A percentile compares a stretch with the other conserved stretches of the same genome.
Conservation (phyloP, 2,113 vertebrate genomes). For the Paramormyrops kingsleyae region DNA sequence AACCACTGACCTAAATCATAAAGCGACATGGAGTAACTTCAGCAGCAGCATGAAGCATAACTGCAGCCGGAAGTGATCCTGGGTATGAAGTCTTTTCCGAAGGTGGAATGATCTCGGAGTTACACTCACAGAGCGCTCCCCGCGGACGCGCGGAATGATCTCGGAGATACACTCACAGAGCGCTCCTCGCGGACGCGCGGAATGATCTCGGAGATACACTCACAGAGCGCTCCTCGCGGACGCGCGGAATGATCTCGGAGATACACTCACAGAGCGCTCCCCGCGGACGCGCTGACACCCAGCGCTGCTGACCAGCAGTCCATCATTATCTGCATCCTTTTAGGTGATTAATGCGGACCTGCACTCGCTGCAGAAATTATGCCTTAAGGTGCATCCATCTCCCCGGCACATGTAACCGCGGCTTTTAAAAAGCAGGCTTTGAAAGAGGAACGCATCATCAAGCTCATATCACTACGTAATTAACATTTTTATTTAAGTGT, state of each 20-base stretch:
- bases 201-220: too few species aligned
- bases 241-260: too few species aligned
- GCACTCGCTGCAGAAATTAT: conserved; percentile 47
- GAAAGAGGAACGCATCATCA: neutral
- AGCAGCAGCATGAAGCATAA: conserved; percentile 59
- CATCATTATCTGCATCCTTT: conserved; percentile 43
- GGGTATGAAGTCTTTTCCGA: conserved; percentile 50
- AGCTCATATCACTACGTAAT: neutral
- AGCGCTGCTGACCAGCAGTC: conserved; percentile 39
- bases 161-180: too few species aligned
- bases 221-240: too few species aligned
- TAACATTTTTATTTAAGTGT: neutral
- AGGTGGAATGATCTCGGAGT: conserved; percentile 37
- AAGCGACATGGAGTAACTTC: conserved; percentile 45
- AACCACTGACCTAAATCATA: neutral
- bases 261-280: neutral
- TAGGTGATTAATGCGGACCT: conserved; percentile 55
- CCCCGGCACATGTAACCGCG: neutral
- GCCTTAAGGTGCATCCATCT: conserved; percentile 47
- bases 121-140: conserved; percentile 32
- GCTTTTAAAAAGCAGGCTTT: neutral
- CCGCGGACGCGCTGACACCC: conserved; percentile 50
- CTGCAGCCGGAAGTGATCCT: conserved; percentile 57
- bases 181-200: too few species aligned
- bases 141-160: conserved; percentile 36